These are phyloP conservation scores for Pachypsylla venusta DNA, from an alignment of 1,140 invertebrate species.

Conservation along the genomic window DNA sequence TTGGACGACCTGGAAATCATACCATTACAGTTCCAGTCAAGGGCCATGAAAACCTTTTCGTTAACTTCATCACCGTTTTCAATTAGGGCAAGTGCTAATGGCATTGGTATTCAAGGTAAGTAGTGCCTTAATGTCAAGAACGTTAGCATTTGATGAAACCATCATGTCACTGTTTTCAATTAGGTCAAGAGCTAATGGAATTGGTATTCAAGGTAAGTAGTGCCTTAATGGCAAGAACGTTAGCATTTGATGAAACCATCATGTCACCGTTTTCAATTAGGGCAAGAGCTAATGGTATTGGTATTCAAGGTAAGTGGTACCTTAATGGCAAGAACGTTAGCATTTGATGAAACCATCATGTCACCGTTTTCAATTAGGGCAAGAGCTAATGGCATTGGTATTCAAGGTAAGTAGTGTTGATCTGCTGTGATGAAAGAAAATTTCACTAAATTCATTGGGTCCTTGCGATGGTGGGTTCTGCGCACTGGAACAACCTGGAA, in stretches of 20 bases:
- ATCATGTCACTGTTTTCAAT: constrained; percentile 92
- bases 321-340: constrained; percentile 77
- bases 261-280: constrained; percentile 90
- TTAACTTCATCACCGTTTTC: too few species aligned
- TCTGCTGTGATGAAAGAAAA: too few species aligned
- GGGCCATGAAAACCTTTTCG: too few species aligned
- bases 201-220: constrained; percentile 68
- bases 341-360: constrained; percentile 84
- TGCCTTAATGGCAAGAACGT: constrained; percentile 80
- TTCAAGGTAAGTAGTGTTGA: constrained; percentile 68
- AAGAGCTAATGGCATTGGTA: constrained; percentile 77
- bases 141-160: constrained; percentile 79
- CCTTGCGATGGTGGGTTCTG: too few species aligned
- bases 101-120: constrained; percentile 79
- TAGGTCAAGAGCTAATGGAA: constrained; percentile 81
- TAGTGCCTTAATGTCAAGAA: constrained; percentile 60
- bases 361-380: constrained; percentile 92
- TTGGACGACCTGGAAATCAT: too few species aligned
- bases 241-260: constrained; percentile 86
- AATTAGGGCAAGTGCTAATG: constrained; percentile 75
- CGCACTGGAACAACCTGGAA: too few species aligned
- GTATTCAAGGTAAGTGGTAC: constrained; percentile 59
- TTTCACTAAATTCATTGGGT: too few species aligned
- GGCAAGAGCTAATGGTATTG: constrained; percentile 81
- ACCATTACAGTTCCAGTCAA: too few species aligned